Conservation (phyloP, 2,888 invertebrate genomes). For the Drosophila dives region DNA sequence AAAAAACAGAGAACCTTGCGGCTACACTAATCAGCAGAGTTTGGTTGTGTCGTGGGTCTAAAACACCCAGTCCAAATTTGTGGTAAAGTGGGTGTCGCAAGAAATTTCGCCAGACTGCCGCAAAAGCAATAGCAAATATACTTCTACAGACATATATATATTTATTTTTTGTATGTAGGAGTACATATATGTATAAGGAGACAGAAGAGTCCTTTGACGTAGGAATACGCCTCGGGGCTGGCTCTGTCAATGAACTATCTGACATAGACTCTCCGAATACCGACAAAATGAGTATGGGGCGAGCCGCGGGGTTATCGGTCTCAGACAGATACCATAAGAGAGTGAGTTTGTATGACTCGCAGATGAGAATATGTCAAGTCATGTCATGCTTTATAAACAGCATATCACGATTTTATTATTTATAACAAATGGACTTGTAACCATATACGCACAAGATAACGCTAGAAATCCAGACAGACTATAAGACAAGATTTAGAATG, state of each 20-base stretch:
- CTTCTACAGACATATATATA: neutral
- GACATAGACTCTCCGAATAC: slow-evolving; percentile 5
- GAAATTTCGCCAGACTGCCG: slow-evolving; percentile 8
- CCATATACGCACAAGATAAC: neutral
- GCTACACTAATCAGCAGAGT: slow-evolving; percentile 9
- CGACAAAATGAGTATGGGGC: neutral
- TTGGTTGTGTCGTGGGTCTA: slow-evolving; percentile 1
- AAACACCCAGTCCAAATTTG: slow-evolving; percentile 18
- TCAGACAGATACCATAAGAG: neutral
- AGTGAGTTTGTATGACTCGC: neutral
- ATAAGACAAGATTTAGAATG: neutral
- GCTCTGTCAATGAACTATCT: slow-evolving; percentile 27
- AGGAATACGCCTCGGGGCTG: neutral
- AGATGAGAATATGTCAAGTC: neutral
- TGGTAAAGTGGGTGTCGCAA: slow-evolving; percentile 5
- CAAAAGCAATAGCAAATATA: slow-evolving; percentile 23
- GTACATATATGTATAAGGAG: neutral
- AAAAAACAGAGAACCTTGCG: neutral
- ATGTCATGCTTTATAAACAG: neutral
- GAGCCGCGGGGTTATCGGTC: neutral
- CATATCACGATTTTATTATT: neutral
- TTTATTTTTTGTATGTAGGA: too few relatives aligned
- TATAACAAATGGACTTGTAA: neutral
- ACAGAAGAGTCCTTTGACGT: neutral
- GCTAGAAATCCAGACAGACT: neutral